These are phyloP conservation scores for Tetranychus urticae DNA, from an alignment of 1,140 invertebrate genomes.

Conservation along the genomic window DNA sequence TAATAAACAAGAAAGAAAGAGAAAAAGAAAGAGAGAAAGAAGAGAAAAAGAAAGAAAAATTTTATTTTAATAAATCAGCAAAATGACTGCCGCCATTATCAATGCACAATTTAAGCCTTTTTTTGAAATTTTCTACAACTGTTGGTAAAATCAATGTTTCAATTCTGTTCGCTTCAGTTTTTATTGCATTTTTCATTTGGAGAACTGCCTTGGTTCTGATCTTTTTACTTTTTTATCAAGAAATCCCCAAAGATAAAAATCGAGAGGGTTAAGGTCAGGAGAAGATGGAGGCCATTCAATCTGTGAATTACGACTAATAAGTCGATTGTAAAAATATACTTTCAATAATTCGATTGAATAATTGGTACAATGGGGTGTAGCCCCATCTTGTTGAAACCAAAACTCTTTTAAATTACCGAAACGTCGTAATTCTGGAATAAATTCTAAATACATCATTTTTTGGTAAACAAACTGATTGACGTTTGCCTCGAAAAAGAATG, in stretches of 20 bases:
- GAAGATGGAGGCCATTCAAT: conserved; percentile 11
- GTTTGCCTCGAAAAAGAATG: neutral
- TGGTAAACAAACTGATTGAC: neutral
- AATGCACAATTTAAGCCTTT: no score
- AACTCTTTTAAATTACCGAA: neutral
- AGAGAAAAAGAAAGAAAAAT: no score
- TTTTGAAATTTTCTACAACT: no score
- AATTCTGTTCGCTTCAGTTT: no score
- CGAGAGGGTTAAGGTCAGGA: conserved; percentile 8
- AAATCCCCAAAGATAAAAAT: conserved; percentile 12
- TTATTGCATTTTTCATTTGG: no score
- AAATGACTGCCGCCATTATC: no score
- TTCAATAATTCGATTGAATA: neutral
- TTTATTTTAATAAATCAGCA: no score
- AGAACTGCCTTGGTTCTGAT: no score
- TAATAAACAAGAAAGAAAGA: no score
- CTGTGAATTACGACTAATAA: neutral
- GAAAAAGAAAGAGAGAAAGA: no score
- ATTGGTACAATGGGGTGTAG: neutral
- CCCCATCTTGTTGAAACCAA: neutral
- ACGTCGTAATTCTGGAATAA: neutral
- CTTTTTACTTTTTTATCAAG: neutral
- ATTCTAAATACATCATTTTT: neutral
- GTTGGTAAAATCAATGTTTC: no score
- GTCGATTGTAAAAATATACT: neutral